Evolutionary conservation across 2,888 invertebrate species (phyloP).

Genomic region (Melanargia galathea): DNA sequence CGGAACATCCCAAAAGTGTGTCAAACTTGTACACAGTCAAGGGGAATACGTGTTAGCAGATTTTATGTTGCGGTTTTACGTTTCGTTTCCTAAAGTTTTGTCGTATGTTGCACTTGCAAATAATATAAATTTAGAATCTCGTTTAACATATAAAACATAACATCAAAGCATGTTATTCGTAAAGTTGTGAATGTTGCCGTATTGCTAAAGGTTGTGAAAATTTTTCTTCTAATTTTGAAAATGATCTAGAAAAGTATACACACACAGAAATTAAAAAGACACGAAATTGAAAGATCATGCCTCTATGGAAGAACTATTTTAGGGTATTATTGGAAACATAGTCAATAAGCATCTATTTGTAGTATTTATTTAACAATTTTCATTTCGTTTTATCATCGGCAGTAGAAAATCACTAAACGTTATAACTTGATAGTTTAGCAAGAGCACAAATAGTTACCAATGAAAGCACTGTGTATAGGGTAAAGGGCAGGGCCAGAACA

Average conservation of each 20-base stretch:
- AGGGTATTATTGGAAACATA: too few relatives aligned
- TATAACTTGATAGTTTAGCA: conserved; percentile 15
- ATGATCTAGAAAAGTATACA: too few relatives aligned
- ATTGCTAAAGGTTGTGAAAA: too few relatives aligned
- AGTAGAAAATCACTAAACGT: conserved; percentile 12
- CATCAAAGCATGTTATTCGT: not conserved
- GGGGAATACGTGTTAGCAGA: conserved; percentile 54
- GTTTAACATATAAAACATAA: not conserved
- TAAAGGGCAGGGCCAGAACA: conserved; percentile 59
- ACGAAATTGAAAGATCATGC: too few relatives aligned
- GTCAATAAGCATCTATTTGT: not conserved
- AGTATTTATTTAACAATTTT: not conserved
- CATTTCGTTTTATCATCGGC: not conserved
- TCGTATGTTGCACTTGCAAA: conserved; percentile 18
- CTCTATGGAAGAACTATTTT: too few relatives aligned
- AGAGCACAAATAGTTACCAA: conserved; percentile 19
- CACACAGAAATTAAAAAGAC: too few relatives aligned
- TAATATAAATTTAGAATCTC: conserved; percentile 2
- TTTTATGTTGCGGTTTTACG: conserved; percentile 36
- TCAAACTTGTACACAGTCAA: conserved; percentile 64
- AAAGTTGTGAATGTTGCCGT: not conserved
- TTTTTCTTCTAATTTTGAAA: too few relatives aligned
- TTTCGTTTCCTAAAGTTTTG: conserved; percentile 29
- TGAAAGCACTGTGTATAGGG: conserved; percentile 36
- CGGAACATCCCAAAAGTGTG: conserved; percentile 73